Evolutionary conservation across 2,797 vertebrate species (phyloP), one percentile per base, ranked within the genome.

Genomic region (Podarcis lilfordi): DNA sequence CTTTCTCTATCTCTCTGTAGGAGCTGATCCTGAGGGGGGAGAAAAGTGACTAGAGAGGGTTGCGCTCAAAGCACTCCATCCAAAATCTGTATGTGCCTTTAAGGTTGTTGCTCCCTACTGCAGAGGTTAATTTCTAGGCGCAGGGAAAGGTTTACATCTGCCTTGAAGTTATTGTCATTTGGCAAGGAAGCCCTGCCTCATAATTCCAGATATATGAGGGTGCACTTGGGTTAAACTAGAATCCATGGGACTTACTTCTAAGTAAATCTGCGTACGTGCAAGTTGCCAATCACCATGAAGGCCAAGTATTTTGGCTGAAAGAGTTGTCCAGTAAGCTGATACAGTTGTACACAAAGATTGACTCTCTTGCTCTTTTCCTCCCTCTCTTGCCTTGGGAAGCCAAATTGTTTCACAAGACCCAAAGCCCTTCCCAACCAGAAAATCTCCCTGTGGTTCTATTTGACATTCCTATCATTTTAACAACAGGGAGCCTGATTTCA

Each of bases 391-490:
- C 72, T 82, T 3, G 0, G 61, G 71, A 95, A 91, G 86, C 61
- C 71, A 90, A 87, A 79, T 37, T 85, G 17, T 76, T 93, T 90
- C 88, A 89, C 43, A 94, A 86, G 86, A 93, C 89, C 79, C 35
- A 25, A 74, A 86, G 3, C 21, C 75, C 55, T 79, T 64, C 82
- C 55, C 82, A 80, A 83, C 35, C 61, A 91, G 91, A 80, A 95
- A 89, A 84, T 84, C 37, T 91, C 82, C 80, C 92, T 94, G 37
- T 80, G 86, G 17, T 75, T 93, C 80, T 86, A 89, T 91, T 89
- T 91, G 89, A 86, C 90, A 90, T 92, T 93, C 85, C 85, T 93
- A 55, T 19, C 66, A 59, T 69, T 92, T 86, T 85, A 91, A 93
- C 89, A 89, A 91, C 79, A 94, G 87, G 69, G 85, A 87, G 89